These are phyloP conservation scores for Rhinogobio ventralis DNA, from an alignment of 2,797 vertebrate species.

Conservation along the genomic window DNA sequence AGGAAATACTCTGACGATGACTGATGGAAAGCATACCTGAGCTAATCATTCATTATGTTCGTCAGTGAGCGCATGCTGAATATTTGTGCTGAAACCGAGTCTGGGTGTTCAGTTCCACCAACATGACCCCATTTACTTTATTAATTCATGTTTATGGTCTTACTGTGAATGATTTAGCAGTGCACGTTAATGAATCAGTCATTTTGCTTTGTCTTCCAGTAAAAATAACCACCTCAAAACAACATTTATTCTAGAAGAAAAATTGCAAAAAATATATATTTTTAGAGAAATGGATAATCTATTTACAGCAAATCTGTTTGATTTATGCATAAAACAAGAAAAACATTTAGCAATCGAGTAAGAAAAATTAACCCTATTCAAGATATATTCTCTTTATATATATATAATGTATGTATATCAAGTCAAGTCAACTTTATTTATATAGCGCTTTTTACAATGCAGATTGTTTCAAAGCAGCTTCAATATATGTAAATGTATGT, in stretches of 20 bases:
- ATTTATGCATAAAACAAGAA: not conserved
- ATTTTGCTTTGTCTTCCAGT: not conserved
- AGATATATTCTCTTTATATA: not conserved
- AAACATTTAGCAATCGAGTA: not conserved
- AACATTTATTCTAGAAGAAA: not conserved
- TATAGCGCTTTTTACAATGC: too few relatives aligned
- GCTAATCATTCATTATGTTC: conserved; percentile 18
- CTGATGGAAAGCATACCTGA: conserved; percentile 22
- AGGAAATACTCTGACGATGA: conserved; percentile 9
- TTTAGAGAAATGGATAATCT: not conserved
- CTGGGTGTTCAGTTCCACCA: conserved; percentile 13
- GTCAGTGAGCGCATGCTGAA: not conserved
- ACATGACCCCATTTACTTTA: not conserved
- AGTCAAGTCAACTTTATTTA: too few relatives aligned
- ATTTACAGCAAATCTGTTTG: not conserved
- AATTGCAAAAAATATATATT: too few relatives aligned
- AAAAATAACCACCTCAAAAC: not conserved
- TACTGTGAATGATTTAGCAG: conserved; percentile 5
- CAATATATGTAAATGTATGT: too few relatives aligned
- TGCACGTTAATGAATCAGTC: not conserved
- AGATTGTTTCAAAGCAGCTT: too few relatives aligned
- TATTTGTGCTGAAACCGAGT: conserved; percentile 13
- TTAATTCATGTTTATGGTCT: conserved; percentile 10
- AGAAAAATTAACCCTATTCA: not conserved
- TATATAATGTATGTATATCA: too few relatives aligned